Conservation (phyloP, 2,888 invertebrate genomes). For the Ceramica pisi region DNA sequence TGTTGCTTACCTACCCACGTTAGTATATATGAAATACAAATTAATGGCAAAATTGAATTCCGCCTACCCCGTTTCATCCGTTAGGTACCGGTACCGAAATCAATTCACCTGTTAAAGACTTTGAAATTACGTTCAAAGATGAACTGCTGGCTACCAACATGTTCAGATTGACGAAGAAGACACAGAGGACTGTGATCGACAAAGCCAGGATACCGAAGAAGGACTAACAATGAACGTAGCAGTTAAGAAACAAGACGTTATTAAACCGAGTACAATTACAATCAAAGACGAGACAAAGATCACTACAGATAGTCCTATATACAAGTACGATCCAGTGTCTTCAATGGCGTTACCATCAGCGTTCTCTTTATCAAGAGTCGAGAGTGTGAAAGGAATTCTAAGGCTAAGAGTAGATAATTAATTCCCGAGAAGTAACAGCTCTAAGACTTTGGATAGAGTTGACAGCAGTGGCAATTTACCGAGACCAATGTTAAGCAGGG, state of each 20-base stretch:
- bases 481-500: conserved; percentile 80
- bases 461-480: conserved; percentile 78
- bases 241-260: conserved; percentile 84
- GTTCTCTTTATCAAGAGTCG: conserved; percentile 82
- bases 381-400: conserved; percentile 86
- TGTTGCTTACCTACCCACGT: too few relatives aligned
- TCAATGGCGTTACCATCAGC: conserved; percentile 80
- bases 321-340: conserved; percentile 85
- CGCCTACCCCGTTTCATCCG: too few relatives aligned
- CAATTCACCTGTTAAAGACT: conserved; percentile 88
- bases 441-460: conserved; percentile 81
- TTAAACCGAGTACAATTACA: conserved; percentile 86
- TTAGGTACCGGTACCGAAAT: too few relatives aligned
- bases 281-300: conserved; percentile 87
- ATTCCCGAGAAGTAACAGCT: conserved; percentile 82
- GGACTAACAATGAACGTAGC: conserved; percentile 86
- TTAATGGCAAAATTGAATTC: too few relatives aligned
- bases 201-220: conserved; percentile 84
- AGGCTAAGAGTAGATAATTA: conserved; percentile 73
- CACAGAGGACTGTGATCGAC: conserved; percentile 80
- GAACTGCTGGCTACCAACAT: conserved; percentile 84
- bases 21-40: too few relatives aligned
- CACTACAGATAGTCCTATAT: conserved; percentile 82
- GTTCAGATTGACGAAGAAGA: conserved; percentile 87
- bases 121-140: conserved; percentile 90